Conservation (phyloP, 2,888 invertebrate genomes). For the Leuctra nigra region DNA sequence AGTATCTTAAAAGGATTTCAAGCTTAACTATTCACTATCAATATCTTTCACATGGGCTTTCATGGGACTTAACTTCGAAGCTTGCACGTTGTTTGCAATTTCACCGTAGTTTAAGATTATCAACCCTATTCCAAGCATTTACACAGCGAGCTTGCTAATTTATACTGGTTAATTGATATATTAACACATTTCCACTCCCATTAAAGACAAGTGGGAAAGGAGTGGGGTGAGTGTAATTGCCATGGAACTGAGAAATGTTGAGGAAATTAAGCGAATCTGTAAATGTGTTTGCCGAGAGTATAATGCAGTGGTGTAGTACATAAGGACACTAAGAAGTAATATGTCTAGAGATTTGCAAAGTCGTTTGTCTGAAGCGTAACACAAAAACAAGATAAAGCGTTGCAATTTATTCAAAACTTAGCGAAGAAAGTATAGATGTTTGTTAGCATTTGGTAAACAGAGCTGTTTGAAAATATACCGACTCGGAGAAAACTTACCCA, state of each 20-base stretch:
- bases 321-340: conserved; percentile 7
- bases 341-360: neutral
- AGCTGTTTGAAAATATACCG: too few relatives aligned
- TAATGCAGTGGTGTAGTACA: neutral
- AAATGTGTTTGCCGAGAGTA: neutral
- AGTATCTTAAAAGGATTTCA: conserved; percentile 25
- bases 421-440: too few relatives aligned
- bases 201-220: conserved; percentile 14
- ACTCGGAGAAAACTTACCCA: too few relatives aligned
- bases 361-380: neutral
- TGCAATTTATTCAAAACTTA: too few relatives aligned
- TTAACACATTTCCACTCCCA: conserved; percentile 25
- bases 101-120: conserved; percentile 21
- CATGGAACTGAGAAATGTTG: neutral
- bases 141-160: conserved; percentile 22
- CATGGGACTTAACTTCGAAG: conserved; percentile 21
- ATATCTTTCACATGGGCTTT: conserved; percentile 20
- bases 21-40: conserved; percentile 24
- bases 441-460: too few relatives aligned
- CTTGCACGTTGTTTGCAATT: conserved; percentile 21
- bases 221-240: conserved; percentile 20
- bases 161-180: conserved; percentile 27
- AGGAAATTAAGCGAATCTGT: conserved; percentile 5
- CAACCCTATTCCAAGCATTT: conserved; percentile 2
- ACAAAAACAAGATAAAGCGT: too few relatives aligned